Percentiles rank a stretch among this genome's conserved stretches.
Conservation (phyloP, 2,113 vertebrate species). For the Thymallus thymallus region DNA sequence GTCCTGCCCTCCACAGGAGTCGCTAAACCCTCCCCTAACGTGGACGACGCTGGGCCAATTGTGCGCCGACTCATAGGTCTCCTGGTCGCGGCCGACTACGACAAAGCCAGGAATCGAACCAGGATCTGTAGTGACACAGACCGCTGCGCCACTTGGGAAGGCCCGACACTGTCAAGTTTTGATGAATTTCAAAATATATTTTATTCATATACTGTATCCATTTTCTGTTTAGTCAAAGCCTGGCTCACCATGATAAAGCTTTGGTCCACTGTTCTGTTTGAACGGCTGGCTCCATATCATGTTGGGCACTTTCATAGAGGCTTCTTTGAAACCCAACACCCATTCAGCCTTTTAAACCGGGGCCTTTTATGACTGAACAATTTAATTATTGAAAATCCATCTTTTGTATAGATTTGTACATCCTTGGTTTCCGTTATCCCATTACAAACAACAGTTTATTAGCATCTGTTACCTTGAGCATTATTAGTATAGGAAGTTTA, state of each 20-base stretch:
- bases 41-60: too few species aligned
- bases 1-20: too few species aligned
- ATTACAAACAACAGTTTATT: slow-evolving; percentile 24
- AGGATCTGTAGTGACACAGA: too few species aligned
- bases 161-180: too few species aligned
- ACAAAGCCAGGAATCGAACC: too few species aligned
- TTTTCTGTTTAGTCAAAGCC: neutral
- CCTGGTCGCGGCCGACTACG: too few species aligned
- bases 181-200: too few species aligned
- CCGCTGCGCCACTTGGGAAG: too few species aligned
- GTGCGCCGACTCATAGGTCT: too few species aligned
- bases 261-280: neutral
- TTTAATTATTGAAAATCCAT: slow-evolving; percentile 47
- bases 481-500: too few species aligned
- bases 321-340: slow-evolving; percentile 32
- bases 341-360: slow-evolving; percentile 25
- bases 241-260: neutral
- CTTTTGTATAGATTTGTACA: slow-evolving; percentile 38
- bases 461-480: slow-evolving; percentile 11
- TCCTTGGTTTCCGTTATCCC: slow-evolving; percentile 25
- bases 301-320: slow-evolving; percentile 13
- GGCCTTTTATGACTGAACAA: slow-evolving; percentile 27
- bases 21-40: too few species aligned
- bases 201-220: neutral
- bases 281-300: slow-evolving; percentile 12